A percentile compares a stretch with the other conserved stretches of the same genome.
Conservation (phyloP, 2,113 vertebrate species). For the Hymenochirus boettgeri region DNA sequence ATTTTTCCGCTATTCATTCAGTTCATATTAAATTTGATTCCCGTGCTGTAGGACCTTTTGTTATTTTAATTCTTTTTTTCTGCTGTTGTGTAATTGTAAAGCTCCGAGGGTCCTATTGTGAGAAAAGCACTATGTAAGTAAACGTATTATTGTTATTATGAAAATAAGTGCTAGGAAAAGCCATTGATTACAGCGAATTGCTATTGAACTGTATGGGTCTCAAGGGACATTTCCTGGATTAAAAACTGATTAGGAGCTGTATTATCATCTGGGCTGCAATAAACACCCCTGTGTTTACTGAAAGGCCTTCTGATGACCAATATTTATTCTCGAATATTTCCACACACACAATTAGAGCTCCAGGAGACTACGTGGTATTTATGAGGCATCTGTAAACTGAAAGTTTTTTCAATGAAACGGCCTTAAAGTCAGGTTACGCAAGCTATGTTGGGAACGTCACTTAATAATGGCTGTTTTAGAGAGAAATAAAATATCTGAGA, state of each 20-base stretch:
- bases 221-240: not conserved
- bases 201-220: not conserved
- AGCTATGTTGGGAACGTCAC: too few relatives aligned
- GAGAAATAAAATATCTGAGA: too few relatives aligned
- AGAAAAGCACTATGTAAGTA: not conserved
- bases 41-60: not conserved
- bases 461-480: too few relatives aligned
- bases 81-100: constrained; percentile 1
- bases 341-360: not conserved
- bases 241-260: not conserved
- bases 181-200: constrained; percentile 3
- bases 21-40: not conserved
- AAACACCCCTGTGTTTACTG: constrained; percentile 1
- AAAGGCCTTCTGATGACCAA: not conserved
- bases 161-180: not conserved
- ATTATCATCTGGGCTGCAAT: not conserved
- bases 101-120: not conserved
- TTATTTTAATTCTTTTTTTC: not conserved
- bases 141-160: not conserved
- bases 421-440: too few relatives aligned
- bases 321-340: not conserved
- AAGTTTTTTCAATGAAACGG: too few relatives aligned
- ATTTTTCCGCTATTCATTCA: not conserved
- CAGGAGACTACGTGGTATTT: too few relatives aligned
- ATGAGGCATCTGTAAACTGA: too few relatives aligned